These are phyloP conservation scores for Zaprionus camerounensis DNA, from an alignment of 1,140 invertebrate species.

Conservation along the genomic window DNA sequence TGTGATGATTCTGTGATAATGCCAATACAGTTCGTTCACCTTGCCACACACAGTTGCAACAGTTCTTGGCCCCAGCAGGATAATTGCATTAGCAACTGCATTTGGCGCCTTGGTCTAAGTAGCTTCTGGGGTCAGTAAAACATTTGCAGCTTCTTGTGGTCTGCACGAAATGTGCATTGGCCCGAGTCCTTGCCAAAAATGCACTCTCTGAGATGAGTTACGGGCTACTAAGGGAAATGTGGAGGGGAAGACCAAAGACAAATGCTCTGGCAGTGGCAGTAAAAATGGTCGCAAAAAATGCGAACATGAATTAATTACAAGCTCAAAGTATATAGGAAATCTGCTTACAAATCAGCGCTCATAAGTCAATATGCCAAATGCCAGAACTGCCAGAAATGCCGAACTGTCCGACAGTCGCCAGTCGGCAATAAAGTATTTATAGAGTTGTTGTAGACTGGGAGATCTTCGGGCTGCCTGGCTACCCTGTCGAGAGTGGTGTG, in stretches of 20 bases:
- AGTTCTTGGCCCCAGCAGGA: constrained; percentile 7
- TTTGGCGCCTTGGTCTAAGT: constrained; percentile 61
- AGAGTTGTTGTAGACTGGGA: constrained; percentile 29
- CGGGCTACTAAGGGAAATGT: not conserved
- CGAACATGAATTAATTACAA: constrained; percentile 79
- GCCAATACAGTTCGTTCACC: constrained; percentile 54
- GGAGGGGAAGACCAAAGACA: constrained; percentile 33
- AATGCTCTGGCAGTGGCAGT: constrained; percentile 33
- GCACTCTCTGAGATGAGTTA: constrained; percentile 72
- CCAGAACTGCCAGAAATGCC: constrained; percentile 70
- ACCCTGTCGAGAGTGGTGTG: constrained; percentile 42
- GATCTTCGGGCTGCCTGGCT: not conserved
- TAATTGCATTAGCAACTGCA: constrained; percentile 71
- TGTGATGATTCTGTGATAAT: not conserved
- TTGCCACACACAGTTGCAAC: constrained; percentile 37
- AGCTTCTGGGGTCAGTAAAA: constrained; percentile 55
- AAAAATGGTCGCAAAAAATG: constrained; percentile 36
- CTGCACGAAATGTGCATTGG: constrained; percentile 61
- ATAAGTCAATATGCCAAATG: constrained; percentile 82
- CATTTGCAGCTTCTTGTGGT: constrained; percentile 66
- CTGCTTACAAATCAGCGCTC: constrained; percentile 80
- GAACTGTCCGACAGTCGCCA: constrained; percentile 63
- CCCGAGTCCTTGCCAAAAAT: constrained; percentile 66
- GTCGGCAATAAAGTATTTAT: constrained; percentile 76
- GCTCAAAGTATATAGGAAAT: constrained; percentile 61